Evolutionary conservation across 2,113 vertebrate genomes (phyloP), one percentile per base, ranked within the genome.

Genomic region (Bungarus multicinctus): DNA sequence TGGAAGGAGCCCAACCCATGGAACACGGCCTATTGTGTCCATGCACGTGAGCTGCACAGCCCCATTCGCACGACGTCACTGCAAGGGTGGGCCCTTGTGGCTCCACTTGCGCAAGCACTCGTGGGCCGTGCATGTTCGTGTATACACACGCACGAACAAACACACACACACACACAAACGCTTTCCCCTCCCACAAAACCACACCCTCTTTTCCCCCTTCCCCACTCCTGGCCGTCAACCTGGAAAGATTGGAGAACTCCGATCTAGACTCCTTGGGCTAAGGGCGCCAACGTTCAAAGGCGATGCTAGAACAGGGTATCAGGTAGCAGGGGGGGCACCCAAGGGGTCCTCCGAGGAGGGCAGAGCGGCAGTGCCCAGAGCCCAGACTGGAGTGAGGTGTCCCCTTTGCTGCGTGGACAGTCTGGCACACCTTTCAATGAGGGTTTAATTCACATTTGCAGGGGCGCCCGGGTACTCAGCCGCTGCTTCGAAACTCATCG

Each of bases 121-220:
- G 6, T 1, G 20, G 20, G 5, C 20, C 5, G 55, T 57, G 55
- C 55, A 57, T 2, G 55, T 57, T 57, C 1, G 1, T 57, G 20
- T 20, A 23, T 1, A 4, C 18, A 55, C n/a, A n/a, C n/a, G n/a
- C n/a, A n/a, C n/a, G n/a, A n/a, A n/a, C n/a, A n/a, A n/a, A n/a
- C 20, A 57, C 22, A 2, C 22, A 1, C 6, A 0, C 52, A 57
- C 22, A 3, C 22, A 8, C 6, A 0, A 2, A 53, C 2, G 55
- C 22, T 20, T 57, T 0, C 55, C 55, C 55, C 55, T 23, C 55
- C 55, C 55, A 8, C 2, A 25, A 25, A 57, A 57, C 22, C 55
- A 57, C 6, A 20, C 5, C 55, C 54, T 55, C 18, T 55, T 57
- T 22, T 57, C 55, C 16, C 55, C 20, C 22, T 23, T 16, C 55